Conservation (phyloP, 2,888 invertebrate species). For the Onthophagus sagittarius region DNA sequence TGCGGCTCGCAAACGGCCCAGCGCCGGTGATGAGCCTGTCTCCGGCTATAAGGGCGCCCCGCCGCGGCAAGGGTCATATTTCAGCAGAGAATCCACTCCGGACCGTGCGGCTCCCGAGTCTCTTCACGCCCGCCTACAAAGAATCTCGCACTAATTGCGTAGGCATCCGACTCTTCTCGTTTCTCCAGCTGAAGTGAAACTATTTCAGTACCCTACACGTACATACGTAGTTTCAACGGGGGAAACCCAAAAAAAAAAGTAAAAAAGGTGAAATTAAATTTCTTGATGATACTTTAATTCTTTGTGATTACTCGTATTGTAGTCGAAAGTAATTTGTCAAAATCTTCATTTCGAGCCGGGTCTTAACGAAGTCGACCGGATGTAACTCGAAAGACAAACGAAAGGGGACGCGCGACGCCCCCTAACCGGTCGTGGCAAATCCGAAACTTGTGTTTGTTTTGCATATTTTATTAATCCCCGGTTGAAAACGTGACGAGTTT, state of each 20-base stretch:
- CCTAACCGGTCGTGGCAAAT: not conserved
- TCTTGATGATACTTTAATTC: not conserved
- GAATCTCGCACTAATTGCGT: not conserved
- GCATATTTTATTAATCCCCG: constrained; percentile 40
- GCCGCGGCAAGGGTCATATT: not conserved
- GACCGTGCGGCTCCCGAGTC: not conserved
- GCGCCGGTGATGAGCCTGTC: not conserved
- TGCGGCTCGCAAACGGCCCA: not conserved
- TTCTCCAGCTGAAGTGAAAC: not conserved
- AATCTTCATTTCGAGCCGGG: not conserved
- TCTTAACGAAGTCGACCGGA: constrained; percentile 7
- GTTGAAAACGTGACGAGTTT: constrained; percentile 25
- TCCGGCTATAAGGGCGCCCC: not conserved
- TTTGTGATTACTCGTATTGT: not conserved
- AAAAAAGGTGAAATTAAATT: not conserved
- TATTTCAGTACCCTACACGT: not conserved
- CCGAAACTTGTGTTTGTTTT: constrained; percentile 34
- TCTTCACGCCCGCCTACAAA: not conserved
- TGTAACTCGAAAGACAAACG: constrained; percentile 6
- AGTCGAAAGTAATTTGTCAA: not conserved
- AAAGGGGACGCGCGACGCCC: not conserved
- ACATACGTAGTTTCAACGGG: not conserved
- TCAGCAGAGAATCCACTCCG: not conserved
- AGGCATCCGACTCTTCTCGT: not conserved
- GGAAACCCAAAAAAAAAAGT: too few relatives aligned